Evolutionary conservation across 1,140 invertebrate species (phyloP), one percentile per base, ranked within the genome.

Genomic region (Eumaeus atala): DNA sequence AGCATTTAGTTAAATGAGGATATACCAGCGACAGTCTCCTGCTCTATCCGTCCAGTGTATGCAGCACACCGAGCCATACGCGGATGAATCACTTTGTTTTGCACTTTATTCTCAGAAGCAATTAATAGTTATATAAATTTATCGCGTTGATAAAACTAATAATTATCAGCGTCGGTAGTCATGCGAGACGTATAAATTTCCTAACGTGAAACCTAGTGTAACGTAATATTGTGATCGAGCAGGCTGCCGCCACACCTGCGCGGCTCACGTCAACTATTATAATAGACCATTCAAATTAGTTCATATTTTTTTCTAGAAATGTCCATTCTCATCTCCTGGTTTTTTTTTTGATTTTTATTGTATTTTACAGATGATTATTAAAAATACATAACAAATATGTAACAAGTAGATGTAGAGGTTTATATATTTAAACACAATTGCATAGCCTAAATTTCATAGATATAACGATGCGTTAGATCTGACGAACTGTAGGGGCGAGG

Each of bases 161-260:
- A 79, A 69, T 57, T 60, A 78, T 74, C 62, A 73, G 80, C n/a
- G n/a, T n/a, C n/a, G n/a, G n/a, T n/a, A 82, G 82, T 82, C 70
- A 84, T 72, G 73, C 62, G 82, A 84, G 80, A 71, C 71, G 77
- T 82, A 85, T 84, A 82, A 77, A 82, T 85, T 85, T 83, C 77
- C 79, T 83, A 82, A 85, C 79, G 80, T 85, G 82, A 84, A 81
- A 82, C 75, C 82, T 75, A 77, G 74, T 76, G 82, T 82, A 85
- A 83, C 67, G 53, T 72, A 78, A 85, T 74, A 77, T 67, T 52
- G 66, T 68, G 61, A 67, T 58, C 67, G 70, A 78, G 83, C 79
- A 67, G 79, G 79, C 81, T 77, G 72, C 63, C 67, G 64, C 63
- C 75, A 75, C 82, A 85, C 79, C 82, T 85, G 82, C 70, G 68